Evolutionary conservation across 2,888 invertebrate genomes (phyloP), one percentile per base, ranked within the genome.

Genomic region (Drosophila diplacantha): DNA sequence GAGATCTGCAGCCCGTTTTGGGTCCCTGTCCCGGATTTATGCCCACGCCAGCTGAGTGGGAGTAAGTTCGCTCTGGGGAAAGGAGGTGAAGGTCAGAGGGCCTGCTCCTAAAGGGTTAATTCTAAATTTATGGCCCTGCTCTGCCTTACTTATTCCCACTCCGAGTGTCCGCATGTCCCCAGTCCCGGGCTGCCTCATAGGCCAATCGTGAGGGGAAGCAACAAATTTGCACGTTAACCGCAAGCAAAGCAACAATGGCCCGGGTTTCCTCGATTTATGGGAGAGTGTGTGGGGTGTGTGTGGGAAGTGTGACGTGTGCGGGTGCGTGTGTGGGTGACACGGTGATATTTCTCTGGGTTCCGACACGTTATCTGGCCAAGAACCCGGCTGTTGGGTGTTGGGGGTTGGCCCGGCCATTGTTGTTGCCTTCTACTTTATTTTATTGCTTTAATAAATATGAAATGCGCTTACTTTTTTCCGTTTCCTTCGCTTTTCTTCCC

Each of bases 401-500:
- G 29, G 29, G 11, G 29, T 29, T 29, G 29, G 29, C 31, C 12
- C 18, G 61, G 44, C 38, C 52, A 18, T 9, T 24, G 29, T 44
- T 29, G 65, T 66, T 60, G 69, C 65, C 62, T 74, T 31, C 70
- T 77, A 74, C 72, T 82, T 83, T 83, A 81, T 84, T 81, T 81
- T 74, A 78, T 81, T 84, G 81, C 75, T 81, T 81, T 81, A 75
- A 75, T 79, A 78, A 74, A 76, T 81, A 79, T 73, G 72, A 81
- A 81, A 77, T 81, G 74, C 70, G 73, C 66, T 64, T 43, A 60
- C 31, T 58, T 32, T 46, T 32, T 43, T 11, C 6, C 8, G 11
- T 22, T 22, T 11, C 5, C n/a, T 41, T 41, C 3, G 2, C 58
- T 32, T 39, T 16, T 24, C 22, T 9, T 14, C 16, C 11, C 6